Evolutionary conservation across 1,140 invertebrate species (phyloP).

Genomic region (Araneus ventricosus): DNA sequence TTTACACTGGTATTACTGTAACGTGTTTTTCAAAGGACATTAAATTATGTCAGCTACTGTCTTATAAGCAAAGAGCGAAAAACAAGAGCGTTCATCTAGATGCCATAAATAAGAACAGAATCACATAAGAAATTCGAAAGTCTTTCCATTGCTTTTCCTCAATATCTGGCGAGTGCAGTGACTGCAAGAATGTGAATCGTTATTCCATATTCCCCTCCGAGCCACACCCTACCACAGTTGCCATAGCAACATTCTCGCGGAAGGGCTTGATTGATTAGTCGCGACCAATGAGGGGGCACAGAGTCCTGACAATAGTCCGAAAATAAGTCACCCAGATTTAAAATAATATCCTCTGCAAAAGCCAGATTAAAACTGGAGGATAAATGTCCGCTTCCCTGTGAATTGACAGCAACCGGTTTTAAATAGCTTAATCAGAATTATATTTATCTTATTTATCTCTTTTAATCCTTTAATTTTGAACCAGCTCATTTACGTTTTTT

Average conservation of each 20-base stretch:
- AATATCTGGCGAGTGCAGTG: neutral
- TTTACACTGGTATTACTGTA: no score
- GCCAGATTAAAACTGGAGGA: neutral
- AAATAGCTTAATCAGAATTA: neutral
- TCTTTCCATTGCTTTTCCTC: neutral
- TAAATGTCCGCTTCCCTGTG: neutral
- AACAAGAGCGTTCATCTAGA: no score
- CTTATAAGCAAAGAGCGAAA: no score
- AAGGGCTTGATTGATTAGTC: constrained; percentile 54
- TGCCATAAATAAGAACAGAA: neutral
- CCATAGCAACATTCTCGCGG: constrained; percentile 25
- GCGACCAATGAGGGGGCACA: constrained; percentile 34
- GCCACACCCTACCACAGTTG: neutral
- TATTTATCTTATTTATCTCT: no score
- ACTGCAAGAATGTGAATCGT: neutral
- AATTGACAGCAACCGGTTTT: neutral
- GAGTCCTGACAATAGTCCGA: neutral
- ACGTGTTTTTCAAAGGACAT: no score
- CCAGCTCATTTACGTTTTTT: no score
- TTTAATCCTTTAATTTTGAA: no score
- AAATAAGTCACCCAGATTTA: constrained; percentile 34
- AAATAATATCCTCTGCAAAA: constrained; percentile 24
- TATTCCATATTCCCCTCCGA: constrained; percentile 17
- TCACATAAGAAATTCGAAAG: neutral
- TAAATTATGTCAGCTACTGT: no score